phyloP scores from a whole-genome alignment of 2,797 vertebrate genomes.

The Cryptoprocta ferox region DNA sequence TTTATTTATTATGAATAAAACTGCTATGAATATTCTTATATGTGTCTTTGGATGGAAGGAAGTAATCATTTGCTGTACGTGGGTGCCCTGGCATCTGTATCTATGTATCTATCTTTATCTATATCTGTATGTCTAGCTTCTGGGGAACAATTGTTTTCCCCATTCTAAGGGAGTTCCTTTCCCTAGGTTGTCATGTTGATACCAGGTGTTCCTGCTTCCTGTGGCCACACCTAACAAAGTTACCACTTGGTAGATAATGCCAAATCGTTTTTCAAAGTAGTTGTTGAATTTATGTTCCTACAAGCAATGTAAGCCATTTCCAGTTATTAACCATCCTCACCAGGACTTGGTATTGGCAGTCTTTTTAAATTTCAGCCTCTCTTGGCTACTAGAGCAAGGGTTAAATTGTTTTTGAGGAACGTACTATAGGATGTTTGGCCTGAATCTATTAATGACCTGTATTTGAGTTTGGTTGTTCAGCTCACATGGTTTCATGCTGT shows the following conservation, averaged over 20 bases:
- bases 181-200: neutral
- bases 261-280: slow-evolving; percentile 16
- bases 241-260: neutral
- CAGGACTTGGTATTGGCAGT: neutral
- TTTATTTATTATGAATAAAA: slow-evolving; percentile 29
- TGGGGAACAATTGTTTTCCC: neutral
- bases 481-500: neutral
- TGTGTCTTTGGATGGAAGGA: slow-evolving; percentile 26
- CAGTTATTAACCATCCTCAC: neutral
- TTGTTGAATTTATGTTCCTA: neutral
- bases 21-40: neutral
- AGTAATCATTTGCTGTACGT: neutral
- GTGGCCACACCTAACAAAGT: neutral
- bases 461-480: neutral
- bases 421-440: neutral
- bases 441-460: neutral
- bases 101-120: neutral
- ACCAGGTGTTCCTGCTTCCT: neutral
- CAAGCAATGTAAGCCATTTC: neutral
- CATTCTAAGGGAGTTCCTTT: neutral
- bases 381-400: neutral
- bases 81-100: neutral
- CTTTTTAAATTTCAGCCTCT: neutral
- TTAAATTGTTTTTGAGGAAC: neutral
- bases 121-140: no score